Evolutionary conservation across 2,797 vertebrate genomes (phyloP), one percentile per base, ranked within the genome.

Genomic region (Gouania willdenowi): DNA sequence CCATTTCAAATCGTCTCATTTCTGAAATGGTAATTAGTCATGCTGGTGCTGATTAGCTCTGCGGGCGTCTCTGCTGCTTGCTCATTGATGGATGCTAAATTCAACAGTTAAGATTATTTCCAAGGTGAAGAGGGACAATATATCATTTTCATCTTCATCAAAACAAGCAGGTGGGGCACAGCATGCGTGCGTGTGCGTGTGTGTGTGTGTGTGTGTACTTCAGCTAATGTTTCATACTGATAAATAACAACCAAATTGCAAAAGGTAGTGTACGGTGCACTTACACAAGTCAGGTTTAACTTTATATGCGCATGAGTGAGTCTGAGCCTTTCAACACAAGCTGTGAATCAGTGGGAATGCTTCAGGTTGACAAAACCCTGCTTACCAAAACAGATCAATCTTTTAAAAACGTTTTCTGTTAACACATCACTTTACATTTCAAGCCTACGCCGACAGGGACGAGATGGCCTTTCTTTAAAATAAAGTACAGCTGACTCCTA

Each of bases 1-100:
- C 70, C 72, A 71, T 79, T 81, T 84, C 72, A 70, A 71, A 79
- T 76, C 77, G 80, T 79, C 82, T 82, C 77, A 83, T 81, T 82
- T 77, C 68, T 67, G 68, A 65, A 63, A 72, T 58, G 75, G 76
- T 75, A 87, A 87, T 87, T 87, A 88, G 85, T 87, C 85, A 84
- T 72, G 77, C 67, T 66, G 68, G 30, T 59, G 59, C 62, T 79
- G 78, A 87, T 87, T 86, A 87, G 78, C 79, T 72, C 66, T 58
- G 69, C 26, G 36, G 59, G 66, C 42, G 67, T 81, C 77, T 55
- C 25, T 53, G 60, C 59, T 41, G 64, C 68, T 59, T 57, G 63
- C 72, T 76, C 67, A 29, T 42, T 87, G 82, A 87, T 85, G 71
- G 79, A 85, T 85, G 79, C 58, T 71, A 63, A 41, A 41, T 70